phyloP scores from a whole-genome alignment of 2,797 vertebrate species.

The Graptemys geographica region DNA sequence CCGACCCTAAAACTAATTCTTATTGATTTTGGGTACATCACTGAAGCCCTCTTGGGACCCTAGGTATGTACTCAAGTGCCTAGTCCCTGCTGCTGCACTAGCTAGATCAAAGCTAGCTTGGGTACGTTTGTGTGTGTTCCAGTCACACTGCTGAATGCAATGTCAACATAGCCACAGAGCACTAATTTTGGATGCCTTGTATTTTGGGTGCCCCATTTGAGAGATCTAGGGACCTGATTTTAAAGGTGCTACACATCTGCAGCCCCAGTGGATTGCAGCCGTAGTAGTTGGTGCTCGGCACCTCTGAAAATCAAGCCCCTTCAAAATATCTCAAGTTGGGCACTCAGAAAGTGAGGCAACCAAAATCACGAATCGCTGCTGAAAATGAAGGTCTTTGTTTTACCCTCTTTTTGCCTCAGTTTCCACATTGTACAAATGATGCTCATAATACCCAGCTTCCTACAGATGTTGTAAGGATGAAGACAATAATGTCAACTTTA shows the following conservation, averaged over 20 bases:
- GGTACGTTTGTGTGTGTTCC: not conserved
- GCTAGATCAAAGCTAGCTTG: not conserved
- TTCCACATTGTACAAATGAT: not conserved
- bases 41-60: not conserved
- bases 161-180: not conserved
- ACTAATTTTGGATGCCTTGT: not conserved
- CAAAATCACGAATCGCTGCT: not conserved
- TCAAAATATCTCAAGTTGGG: not conserved
- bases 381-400: not conserved
- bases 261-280: not conserved
- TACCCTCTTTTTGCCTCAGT: slow-evolving; percentile 23
- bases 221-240: not conserved
- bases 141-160: not conserved
- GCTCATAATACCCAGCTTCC: not conserved
- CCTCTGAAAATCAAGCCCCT: not conserved
- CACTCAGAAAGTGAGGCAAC: no score
- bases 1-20: not conserved
- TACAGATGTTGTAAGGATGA: not conserved
- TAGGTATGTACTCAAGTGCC: not conserved
- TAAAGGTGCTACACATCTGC: not conserved
- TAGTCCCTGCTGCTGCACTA: not conserved
- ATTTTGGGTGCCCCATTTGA: not conserved
- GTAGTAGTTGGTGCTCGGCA: not conserved
- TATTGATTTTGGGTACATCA: not conserved
- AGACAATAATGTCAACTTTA: not conserved